These are phyloP conservation scores for Eidolon helvum DNA, from an alignment of 2,113 vertebrate genomes.

Conservation along the genomic window DNA sequence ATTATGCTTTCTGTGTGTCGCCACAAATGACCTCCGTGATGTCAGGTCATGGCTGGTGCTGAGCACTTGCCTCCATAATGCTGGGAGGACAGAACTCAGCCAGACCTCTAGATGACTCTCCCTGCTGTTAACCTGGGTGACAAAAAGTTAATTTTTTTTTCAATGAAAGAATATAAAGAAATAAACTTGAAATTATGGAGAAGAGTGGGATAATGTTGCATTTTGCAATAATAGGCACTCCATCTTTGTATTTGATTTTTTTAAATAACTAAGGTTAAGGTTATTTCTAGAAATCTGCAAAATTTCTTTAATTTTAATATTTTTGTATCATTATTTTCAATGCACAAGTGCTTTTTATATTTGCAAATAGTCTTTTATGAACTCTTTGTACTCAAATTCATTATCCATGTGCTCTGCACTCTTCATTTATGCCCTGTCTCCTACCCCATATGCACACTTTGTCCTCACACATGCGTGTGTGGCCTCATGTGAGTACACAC, in stretches of 20 bases:
- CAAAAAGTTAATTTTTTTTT: not conserved
- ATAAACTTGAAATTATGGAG: not conserved
- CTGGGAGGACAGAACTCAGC: not conserved
- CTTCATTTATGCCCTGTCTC: not conserved
- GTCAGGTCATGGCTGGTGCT: not conserved
- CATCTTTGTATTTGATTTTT: not conserved
- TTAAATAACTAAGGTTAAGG: not conserved
- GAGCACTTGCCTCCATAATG: not conserved
- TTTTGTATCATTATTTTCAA: not conserved
- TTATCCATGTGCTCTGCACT: not conserved
- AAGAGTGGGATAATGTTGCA: not conserved
- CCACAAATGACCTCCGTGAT: not conserved
- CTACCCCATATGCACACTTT: rapidly evolving
- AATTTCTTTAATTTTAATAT: not conserved
- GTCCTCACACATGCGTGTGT: rapidly evolving
- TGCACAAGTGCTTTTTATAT: not conserved
- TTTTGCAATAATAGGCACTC: not conserved
- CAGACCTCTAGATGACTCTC: not conserved
- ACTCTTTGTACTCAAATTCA: not conserved
- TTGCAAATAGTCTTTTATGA: not conserved
- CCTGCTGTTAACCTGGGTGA: not conserved
- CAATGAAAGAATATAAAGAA: not conserved
- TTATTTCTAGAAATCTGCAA: not conserved
- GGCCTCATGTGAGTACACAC: not conserved
- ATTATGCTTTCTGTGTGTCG: not conserved